These are phyloP conservation scores for Drosophila neonasuta DNA, from an alignment of 2,888 invertebrate genomes.

Conservation along the genomic window DNA sequence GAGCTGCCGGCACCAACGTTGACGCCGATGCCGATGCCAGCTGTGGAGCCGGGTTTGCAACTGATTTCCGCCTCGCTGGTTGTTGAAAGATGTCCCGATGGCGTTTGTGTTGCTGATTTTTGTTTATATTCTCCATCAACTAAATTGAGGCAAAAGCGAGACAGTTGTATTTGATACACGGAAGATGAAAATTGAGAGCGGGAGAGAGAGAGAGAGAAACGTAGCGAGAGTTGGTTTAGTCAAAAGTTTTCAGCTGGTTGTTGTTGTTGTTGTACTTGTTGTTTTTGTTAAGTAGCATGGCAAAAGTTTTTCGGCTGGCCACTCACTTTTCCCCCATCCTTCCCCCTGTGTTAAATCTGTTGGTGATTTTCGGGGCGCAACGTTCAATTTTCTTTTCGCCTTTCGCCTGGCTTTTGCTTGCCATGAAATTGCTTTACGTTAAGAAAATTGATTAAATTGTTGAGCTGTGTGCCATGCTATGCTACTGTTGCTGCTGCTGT, in stretches of 20 bases:
- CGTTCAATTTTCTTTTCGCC: constrained; percentile 58
- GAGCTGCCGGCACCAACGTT: constrained; percentile 56
- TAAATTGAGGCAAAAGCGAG: constrained; percentile 44
- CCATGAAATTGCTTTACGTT: constrained; percentile 69
- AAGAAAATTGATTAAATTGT: constrained; percentile 78
- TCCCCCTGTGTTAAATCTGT: constrained; percentile 43
- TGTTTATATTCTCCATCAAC: constrained; percentile 88
- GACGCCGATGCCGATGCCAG: constrained; percentile 55
- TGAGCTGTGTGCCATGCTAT: constrained; percentile 45
- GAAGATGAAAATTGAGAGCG: background rate
- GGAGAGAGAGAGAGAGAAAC: background rate
- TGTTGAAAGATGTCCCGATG: constrained; percentile 84
- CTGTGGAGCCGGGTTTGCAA: constrained; percentile 79
- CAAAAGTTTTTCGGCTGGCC: constrained; percentile 57
- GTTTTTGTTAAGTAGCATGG: constrained; percentile 58
- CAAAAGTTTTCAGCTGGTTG: constrained; percentile 58
- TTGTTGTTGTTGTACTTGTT: constrained; percentile 9
- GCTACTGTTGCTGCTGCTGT: constrained; percentile 31
- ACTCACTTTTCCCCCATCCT: background rate
- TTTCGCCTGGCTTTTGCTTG: constrained; percentile 35
- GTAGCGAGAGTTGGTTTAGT: constrained; percentile 55
- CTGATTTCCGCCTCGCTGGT: constrained; percentile 82
- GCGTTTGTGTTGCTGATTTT: constrained; percentile 87
- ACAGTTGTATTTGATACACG: background rate
- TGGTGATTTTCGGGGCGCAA: constrained; percentile 62